These are phyloP conservation scores for Sebastes glaucus DNA, from an alignment of 2,797 vertebrate species.

Conservation along the genomic window DNA sequence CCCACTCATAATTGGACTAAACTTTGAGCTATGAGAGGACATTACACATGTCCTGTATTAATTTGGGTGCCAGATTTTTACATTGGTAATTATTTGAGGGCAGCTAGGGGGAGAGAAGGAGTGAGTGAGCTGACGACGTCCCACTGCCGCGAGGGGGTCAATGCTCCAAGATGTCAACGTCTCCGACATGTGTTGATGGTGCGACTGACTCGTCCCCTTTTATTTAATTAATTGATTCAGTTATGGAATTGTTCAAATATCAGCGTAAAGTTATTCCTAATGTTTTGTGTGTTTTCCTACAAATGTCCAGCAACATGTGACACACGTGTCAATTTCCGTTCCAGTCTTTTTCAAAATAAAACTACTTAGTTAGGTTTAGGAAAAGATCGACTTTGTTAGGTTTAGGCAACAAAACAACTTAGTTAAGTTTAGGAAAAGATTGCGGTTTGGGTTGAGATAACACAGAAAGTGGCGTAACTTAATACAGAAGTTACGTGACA, in stretches of 20 bases:
- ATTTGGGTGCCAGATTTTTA: conserved; percentile 83
- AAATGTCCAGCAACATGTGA: too few species aligned
- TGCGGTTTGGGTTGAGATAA: too few species aligned
- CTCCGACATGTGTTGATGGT: neutral
- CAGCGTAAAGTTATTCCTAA: too few species aligned
- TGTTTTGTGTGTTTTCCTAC: too few species aligned
- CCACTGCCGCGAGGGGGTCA: conserved; percentile 26
- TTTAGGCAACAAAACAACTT: too few species aligned
- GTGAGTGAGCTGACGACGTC: conserved; percentile 33
- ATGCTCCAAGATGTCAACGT: neutral
- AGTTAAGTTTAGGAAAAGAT: too few species aligned
- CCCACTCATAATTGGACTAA: conserved; percentile 86
- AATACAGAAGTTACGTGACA: too few species aligned
- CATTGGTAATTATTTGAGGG: conserved; percentile 85
- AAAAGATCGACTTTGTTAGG: too few species aligned
- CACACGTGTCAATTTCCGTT: too few species aligned
- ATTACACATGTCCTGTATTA: conserved; percentile 87
- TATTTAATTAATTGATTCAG: neutral
- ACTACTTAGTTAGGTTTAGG: too few species aligned
- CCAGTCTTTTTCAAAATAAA: too few species aligned
- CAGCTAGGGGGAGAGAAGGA: conserved; percentile 49
- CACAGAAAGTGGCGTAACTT: too few species aligned
- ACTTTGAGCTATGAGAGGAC: conserved; percentile 87
- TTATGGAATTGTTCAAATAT: neutral
- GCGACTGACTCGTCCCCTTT: neutral